Evolutionary conservation across 2,888 invertebrate species (phyloP).

Genomic region (Acronicta aceris): DNA sequence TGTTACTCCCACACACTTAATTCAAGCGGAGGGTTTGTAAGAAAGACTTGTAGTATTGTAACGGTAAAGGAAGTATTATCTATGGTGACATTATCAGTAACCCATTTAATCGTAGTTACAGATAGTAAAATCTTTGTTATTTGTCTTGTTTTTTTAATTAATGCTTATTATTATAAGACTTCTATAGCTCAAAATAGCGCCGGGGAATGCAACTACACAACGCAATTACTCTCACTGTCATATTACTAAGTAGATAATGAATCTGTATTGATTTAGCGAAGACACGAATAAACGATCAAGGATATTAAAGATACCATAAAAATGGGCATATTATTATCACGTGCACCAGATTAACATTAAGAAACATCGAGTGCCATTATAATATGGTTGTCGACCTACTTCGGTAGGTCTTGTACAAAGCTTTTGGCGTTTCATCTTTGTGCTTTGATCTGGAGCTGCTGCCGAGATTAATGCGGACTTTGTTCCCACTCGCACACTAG

Average conservation of each 20-base stretch:
- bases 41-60: neutral
- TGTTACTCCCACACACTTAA: slow-evolving; percentile 7
- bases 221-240: too few species aligned
- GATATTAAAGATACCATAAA: slow-evolving; percentile 23
- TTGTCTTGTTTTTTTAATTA: too few species aligned
- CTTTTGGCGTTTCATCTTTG: slow-evolving; percentile 58
- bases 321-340: slow-evolving; percentile 23
- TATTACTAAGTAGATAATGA: too few species aligned
- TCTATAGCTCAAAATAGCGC: too few species aligned
- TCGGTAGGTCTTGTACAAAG: slow-evolving; percentile 44
- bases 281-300: slow-evolving; percentile 1
- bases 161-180: too few species aligned
- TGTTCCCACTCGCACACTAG: slow-evolving; percentile 26
- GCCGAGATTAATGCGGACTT: slow-evolving; percentile 56
- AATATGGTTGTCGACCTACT: slow-evolving; percentile 47
- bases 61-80: neutral
- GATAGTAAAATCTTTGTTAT: too few species aligned
- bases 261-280: neutral
- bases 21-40: neutral
- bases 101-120: too few species aligned
- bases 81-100: too few species aligned
- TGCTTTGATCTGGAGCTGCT: slow-evolving; percentile 57
- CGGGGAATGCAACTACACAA: too few species aligned
- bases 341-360: slow-evolving; percentile 13
- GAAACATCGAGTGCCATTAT: slow-evolving; percentile 28